Conservation (phyloP, 2,888 invertebrate species). For the Corbicula japonica region DNA sequence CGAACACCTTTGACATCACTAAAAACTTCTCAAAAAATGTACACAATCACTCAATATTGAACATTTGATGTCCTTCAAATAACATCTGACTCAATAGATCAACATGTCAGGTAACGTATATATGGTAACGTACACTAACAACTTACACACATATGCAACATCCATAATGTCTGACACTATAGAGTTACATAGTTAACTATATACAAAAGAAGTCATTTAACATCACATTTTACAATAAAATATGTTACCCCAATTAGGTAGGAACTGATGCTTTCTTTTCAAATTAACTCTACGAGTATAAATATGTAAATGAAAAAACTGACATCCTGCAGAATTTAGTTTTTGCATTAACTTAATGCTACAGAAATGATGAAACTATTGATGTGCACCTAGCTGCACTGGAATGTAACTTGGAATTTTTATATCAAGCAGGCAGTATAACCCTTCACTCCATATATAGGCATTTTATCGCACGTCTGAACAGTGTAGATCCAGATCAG, state of each 20-base stretch:
- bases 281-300: no score
- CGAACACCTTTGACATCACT: constrained; percentile 40
- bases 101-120: constrained; percentile 34
- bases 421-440: no score
- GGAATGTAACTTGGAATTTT: no score
- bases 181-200: constrained; percentile 37
- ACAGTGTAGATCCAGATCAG: no score
- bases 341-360: no score
- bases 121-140: constrained; percentile 21
- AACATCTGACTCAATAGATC: constrained; percentile 41
- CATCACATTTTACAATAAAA: constrained; percentile 41
- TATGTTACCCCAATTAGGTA: constrained; percentile 35
- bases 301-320: no score
- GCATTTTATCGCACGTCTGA: no score
- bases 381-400: no score
- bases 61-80: constrained; percentile 72
- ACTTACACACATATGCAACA: constrained; percentile 34
- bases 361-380: no score
- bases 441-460: no score
- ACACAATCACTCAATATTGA: constrained; percentile 43
- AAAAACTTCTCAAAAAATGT: constrained; percentile 59
- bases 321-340: no score
- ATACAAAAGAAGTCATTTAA: constrained; percentile 37
- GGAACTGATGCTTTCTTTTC: no score
- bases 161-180: constrained; percentile 29